Conservation (phyloP, 2,888 invertebrate species). For the Cheilosia variabilis region DNA sequence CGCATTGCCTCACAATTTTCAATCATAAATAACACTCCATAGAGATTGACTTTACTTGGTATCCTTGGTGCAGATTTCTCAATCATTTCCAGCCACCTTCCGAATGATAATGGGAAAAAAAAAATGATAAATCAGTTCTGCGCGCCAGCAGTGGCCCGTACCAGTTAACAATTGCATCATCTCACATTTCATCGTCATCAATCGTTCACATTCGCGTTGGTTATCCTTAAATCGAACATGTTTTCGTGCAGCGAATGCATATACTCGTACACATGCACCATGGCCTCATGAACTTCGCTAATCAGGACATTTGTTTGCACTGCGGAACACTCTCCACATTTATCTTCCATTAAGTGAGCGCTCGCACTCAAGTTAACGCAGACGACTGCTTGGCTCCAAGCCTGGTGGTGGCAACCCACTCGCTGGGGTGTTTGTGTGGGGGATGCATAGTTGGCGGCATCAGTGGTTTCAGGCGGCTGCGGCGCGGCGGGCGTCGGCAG, state of each 20-base stretch:
- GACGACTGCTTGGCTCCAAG: constrained; percentile 32
- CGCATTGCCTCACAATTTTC: neutral
- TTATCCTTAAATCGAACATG: constrained; percentile 44
- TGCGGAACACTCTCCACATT: constrained; percentile 57
- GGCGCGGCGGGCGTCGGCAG: constrained; percentile 15
- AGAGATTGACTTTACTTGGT: neutral
- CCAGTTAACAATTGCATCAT: constrained; percentile 60
- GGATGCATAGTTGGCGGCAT: constrained; percentile 45
- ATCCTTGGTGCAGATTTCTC: constrained; percentile 24
- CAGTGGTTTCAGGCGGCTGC: constrained; percentile 15
- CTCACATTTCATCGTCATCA: constrained; percentile 39
- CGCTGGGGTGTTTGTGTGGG: constrained; percentile 29
- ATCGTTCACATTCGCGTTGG: constrained; percentile 46
- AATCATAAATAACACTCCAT: neutral
- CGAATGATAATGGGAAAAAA: constrained; percentile 36
- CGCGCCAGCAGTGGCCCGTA: constrained; percentile 25
- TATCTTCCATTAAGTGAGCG: constrained; percentile 69
- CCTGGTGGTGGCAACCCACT: constrained; percentile 16
- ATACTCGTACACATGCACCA: neutral
- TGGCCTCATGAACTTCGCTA: constrained; percentile 68
- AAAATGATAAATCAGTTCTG: constrained; percentile 64
- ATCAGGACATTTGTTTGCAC: constrained; percentile 74
- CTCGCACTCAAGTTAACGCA: constrained; percentile 34
- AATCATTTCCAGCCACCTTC: constrained; percentile 13
- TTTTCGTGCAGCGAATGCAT: neutral